A percentile compares a stretch with the other conserved stretches of the same genome.
phyloP scores from a whole-genome alignment of 2,113 vertebrate species.

The Myxocyprinus asiaticus region DNA sequence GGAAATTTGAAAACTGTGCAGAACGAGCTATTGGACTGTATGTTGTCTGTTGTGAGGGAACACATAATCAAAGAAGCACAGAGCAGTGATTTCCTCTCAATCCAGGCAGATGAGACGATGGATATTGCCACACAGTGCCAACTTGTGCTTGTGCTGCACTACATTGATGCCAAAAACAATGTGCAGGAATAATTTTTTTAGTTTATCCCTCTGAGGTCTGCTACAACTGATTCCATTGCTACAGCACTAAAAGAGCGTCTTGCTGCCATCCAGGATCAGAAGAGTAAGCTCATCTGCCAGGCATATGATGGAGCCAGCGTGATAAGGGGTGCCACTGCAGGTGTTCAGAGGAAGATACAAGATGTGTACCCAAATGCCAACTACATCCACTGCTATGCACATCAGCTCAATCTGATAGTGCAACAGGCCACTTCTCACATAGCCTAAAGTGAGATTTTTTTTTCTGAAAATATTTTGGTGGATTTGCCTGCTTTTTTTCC shows the following conservation, averaged over 20 bases:
- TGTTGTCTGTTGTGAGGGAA: no score
- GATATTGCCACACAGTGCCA: no score
- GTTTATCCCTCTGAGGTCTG: constrained; percentile 41
- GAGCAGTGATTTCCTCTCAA: no score
- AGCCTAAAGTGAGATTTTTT: constrained; percentile 5
- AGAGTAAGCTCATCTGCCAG: not conserved
- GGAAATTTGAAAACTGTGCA: no score
- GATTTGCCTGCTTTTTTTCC: not conserved
- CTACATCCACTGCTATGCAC: constrained; percentile 19
- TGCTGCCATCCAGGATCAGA: constrained; percentile 30
- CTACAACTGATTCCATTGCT: constrained; percentile 34
- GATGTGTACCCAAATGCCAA: constrained; percentile 30
- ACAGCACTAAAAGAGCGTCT: constrained; percentile 29
- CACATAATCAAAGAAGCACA: no score
- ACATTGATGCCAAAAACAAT: constrained; percentile 23
- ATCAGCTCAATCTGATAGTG: constrained; percentile 6
- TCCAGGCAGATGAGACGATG: no score
- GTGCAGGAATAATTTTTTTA: constrained; percentile 42
- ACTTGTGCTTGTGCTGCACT: constrained; percentile 19
- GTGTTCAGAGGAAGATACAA: constrained; percentile 15
- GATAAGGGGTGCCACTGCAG: no score
- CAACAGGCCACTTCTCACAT: constrained; percentile 15
- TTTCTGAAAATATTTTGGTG: constrained; percentile 31
- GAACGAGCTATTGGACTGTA: no score
- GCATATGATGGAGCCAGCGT: no score